Conservation (phyloP, 2,113 vertebrate species). For the Lepisosteus osseus region DNA sequence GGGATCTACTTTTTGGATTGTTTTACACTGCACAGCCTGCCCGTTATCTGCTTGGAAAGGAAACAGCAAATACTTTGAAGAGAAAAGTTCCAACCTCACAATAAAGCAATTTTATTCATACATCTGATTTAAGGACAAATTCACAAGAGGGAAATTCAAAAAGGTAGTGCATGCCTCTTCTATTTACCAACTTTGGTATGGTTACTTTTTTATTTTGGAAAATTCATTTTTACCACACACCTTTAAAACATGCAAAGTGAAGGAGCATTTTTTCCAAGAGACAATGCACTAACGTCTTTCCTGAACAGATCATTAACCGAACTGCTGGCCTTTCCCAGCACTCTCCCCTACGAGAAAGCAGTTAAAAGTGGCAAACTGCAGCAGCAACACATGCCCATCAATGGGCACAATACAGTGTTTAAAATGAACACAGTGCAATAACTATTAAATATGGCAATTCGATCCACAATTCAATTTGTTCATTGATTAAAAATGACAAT, state of each 20-base stretch:
- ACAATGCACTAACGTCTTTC: not conserved
- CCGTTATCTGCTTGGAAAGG: no score
- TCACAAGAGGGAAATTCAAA: slow-evolving; percentile 33
- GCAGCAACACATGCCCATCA: slow-evolving; percentile 20
- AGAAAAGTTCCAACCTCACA: slow-evolving; percentile 9
- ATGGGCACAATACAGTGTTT: slow-evolving; percentile 55
- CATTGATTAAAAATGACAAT: slow-evolving; percentile 1
- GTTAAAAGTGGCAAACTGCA: slow-evolving; percentile 14
- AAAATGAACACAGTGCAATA: slow-evolving; percentile 47
- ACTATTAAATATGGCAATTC: slow-evolving; percentile 48
- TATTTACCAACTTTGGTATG: slow-evolving; percentile 30
- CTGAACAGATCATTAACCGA: not conserved
- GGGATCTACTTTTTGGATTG: no score
- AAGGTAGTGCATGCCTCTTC: slow-evolving; percentile 25
- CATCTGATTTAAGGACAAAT: slow-evolving; percentile 39
- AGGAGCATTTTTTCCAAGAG: not conserved
- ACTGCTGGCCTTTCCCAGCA: not conserved
- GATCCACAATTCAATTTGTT: slow-evolving; percentile 37
- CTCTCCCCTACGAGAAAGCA: slow-evolving; percentile 3
- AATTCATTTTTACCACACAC: slow-evolving; percentile 27
- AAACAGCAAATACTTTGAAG: no score
- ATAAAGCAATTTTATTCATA: slow-evolving; percentile 42
- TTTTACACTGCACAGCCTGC: no score
- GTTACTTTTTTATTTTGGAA: slow-evolving; percentile 28
- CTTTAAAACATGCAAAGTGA: slow-evolving; percentile 33